phyloP scores from a whole-genome alignment of 2,888 invertebrate species.

The Dicyrtomina minuta region DNA sequence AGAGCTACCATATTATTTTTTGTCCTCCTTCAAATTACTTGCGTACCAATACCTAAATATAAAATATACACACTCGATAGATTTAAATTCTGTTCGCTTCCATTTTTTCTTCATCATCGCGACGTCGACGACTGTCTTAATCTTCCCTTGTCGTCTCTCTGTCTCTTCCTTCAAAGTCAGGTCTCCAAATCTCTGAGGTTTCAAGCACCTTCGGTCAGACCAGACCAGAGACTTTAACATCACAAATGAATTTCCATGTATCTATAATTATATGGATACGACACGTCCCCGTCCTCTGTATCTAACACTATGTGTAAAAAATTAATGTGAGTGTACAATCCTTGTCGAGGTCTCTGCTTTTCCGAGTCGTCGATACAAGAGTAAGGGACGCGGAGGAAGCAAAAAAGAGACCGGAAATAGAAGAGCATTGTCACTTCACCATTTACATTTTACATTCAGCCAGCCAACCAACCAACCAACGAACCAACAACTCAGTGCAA shows the following conservation, averaged over 20 bases:
- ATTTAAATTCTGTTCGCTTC: background rate
- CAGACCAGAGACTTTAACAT: background rate
- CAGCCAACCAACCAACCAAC: background rate
- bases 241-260: background rate
- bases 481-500: too few species aligned
- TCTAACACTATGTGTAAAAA: background rate
- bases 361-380: background rate
- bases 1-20: too few species aligned
- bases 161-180: constrained; percentile 2
- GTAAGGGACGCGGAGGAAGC: constrained; percentile 2
- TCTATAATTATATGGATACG: too few species aligned
- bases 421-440: constrained; percentile 14
- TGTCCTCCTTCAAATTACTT: constrained; percentile 6
- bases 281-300: too few species aligned
- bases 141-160: constrained; percentile 32
- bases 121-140: too few species aligned
- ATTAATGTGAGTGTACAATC: background rate
- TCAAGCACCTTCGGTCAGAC: constrained; percentile 7
- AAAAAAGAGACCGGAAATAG: constrained; percentile 17
- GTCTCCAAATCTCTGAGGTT: constrained; percentile 3
- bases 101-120: background rate
- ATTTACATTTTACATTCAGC: background rate
- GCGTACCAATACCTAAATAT: background rate
- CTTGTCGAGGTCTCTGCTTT: background rate
- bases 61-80: background rate